Evolutionary conservation across 2,113 vertebrate genomes (phyloP).

Genomic region (Zootoca vivipara): DNA sequence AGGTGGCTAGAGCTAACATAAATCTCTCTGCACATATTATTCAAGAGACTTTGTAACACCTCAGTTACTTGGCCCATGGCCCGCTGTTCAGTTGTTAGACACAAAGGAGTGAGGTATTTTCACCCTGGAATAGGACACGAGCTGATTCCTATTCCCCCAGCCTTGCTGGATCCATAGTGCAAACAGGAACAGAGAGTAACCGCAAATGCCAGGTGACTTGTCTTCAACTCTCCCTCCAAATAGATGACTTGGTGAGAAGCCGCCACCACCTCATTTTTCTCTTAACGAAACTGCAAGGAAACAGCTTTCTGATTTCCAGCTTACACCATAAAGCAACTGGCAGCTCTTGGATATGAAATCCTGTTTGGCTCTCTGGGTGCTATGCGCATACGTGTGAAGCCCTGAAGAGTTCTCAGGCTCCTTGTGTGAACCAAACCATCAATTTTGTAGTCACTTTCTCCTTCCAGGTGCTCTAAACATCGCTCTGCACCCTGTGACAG

Average conservation of each 20-base stretch:
- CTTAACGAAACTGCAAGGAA: not conserved
- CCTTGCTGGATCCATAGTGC: not conserved
- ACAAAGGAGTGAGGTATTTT: not conserved
- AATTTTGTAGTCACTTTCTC: not conserved
- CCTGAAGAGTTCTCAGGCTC: not conserved
- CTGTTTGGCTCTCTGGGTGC: not conserved
- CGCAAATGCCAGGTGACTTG: not conserved
- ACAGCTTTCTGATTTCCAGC: not conserved
- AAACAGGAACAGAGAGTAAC: not conserved
- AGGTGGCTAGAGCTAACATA: conserved; percentile 17
- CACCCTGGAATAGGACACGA: not conserved
- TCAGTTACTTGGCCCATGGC: conserved; percentile 27
- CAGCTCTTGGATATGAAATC: not conserved
- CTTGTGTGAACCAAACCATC: not conserved
- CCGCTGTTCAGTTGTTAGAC: not conserved
- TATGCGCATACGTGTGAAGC: rapidly evolving
- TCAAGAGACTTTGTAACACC: conserved; percentile 19
- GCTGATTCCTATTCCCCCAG: conserved; percentile 3
- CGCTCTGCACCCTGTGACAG: not conserved
- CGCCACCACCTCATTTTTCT: not conserved
- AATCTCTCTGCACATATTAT: not conserved
- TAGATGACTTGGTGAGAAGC: not conserved
- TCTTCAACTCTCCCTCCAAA: not conserved
- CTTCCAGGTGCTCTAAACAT: not conserved
- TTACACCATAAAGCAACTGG: rapidly evolving